Percentiles rank a stretch among this genome's conserved stretches.
Conservation (phyloP, 2,888 invertebrate genomes). For the Chrysina gloriosa region DNA sequence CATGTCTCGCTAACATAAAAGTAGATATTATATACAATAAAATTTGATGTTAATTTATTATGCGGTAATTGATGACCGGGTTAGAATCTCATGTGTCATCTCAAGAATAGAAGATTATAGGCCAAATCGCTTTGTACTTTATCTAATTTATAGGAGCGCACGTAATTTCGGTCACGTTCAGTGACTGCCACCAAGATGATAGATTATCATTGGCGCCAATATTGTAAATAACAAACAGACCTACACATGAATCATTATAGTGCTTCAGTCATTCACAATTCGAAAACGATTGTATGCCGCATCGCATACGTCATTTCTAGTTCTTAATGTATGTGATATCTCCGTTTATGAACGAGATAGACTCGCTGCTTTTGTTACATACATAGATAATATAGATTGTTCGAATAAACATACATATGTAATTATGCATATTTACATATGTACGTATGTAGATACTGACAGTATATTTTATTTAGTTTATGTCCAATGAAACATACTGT, state of each 20-base stretch:
- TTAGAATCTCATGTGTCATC: background rate
- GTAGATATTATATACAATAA: too few relatives aligned
- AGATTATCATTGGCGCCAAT: constrained; percentile 22
- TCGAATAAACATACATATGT: background rate
- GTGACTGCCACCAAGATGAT: constrained; percentile 2
- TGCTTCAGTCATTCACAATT: background rate
- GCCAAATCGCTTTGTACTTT: background rate
- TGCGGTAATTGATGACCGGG: background rate
- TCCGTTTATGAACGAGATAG: background rate
- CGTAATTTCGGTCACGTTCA: constrained; percentile 16
- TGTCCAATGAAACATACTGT: too few relatives aligned
- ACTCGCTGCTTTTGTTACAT: background rate
- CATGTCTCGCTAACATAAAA: too few relatives aligned
- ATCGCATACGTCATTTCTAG: background rate
- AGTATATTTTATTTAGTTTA: too few relatives aligned
- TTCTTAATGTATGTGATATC: background rate
- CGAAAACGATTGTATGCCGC: background rate
- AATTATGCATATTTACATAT: background rate
- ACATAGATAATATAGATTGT: too few relatives aligned
- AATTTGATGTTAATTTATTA: background rate
- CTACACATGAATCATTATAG: constrained; percentile 20
- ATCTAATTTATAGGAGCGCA: constrained; percentile 15
- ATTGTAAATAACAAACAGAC: constrained; percentile 23
- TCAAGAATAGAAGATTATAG: background rate
- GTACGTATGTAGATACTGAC: background rate